Conservation (phyloP, 2,797 vertebrate genomes). For the Neosalanx taihuensis region DNA sequence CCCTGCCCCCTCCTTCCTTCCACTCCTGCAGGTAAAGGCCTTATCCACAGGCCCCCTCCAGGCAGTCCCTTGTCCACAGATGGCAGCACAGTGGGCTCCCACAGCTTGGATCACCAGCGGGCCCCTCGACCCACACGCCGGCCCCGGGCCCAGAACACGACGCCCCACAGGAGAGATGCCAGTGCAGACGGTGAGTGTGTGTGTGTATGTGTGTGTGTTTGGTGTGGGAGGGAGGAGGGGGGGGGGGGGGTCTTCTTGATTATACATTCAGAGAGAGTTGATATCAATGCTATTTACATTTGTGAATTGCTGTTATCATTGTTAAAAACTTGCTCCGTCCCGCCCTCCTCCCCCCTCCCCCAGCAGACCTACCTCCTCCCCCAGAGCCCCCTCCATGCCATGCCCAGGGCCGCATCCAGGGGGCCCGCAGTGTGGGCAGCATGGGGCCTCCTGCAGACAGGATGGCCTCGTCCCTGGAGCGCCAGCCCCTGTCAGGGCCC, state of each 20-base stretch:
- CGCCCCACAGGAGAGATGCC: constrained; percentile 89
- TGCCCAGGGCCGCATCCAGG: constrained; percentile 83
- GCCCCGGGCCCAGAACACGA: constrained; percentile 86
- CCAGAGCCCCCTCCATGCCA: constrained; percentile 96
- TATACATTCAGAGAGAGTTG: not conserved
- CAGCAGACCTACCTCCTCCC: constrained; percentile 96
- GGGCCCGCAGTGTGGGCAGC: constrained; percentile 72
- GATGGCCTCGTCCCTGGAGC: constrained; percentile 93
- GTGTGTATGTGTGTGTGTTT: constrained; percentile 9
- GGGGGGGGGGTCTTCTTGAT: not conserved
- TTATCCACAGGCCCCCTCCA: constrained; percentile 87
- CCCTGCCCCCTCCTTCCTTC: not conserved
- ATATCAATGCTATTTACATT: not conserved
- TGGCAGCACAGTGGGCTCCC: constrained; percentile 86
- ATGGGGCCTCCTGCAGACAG: constrained; percentile 79
- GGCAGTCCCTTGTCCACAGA: constrained; percentile 96
- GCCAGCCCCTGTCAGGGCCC: constrained; percentile 77
- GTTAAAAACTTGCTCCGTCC: no score
- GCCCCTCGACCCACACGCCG: constrained; percentile 86
- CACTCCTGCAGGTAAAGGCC: constrained; percentile 85
- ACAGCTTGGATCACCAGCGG: constrained; percentile 89
- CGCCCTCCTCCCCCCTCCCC: not conserved
- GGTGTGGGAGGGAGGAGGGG: not conserved
- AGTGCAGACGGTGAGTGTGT: constrained; percentile 87
- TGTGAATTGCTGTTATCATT: not conserved